These are phyloP conservation scores for Hylia prasina DNA, from an alignment of 2,113 vertebrate species.

Conservation along the genomic window DNA sequence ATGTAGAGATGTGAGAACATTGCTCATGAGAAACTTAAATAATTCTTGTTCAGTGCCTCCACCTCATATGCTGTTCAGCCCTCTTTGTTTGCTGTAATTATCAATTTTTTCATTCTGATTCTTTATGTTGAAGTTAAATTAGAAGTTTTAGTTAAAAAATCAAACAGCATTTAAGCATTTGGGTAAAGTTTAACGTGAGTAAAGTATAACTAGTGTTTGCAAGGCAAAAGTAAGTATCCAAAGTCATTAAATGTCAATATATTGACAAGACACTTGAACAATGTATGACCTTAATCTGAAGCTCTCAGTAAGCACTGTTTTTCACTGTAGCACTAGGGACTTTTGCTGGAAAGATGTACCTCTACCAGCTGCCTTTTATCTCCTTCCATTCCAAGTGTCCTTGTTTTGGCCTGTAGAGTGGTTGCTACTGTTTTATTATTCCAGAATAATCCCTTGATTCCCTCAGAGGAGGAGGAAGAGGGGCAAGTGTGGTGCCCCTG, in stretches of 20 bases:
- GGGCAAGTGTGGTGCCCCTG: neutral
- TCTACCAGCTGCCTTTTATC: neutral
- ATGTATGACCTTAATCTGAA: neutral
- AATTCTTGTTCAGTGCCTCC: neutral
- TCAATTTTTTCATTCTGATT: neutral
- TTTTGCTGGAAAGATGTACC: neutral
- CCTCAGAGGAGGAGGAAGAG: neutral
- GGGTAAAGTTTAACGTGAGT: neutral
- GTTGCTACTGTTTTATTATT: neutral
- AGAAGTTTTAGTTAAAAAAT: neutral
- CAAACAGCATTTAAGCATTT: neutral
- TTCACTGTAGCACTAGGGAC: neutral
- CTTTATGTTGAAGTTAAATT: neutral
- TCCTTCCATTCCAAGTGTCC: neutral
- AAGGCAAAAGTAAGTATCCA: neutral
- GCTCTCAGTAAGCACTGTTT: neutral
- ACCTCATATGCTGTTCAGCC: neutral
- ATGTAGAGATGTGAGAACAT: neutral
- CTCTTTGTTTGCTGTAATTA: neutral
- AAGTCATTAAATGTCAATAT: neutral
- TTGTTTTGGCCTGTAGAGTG: neutral
- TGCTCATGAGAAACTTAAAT: neutral
- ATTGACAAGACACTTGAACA: neutral
- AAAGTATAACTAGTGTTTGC: neutral
- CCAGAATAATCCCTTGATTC: neutral